Base-by-base conservation (phyloP, 2,797 vertebrate genomes). In the Heteromormyrus szaboi region DNA sequence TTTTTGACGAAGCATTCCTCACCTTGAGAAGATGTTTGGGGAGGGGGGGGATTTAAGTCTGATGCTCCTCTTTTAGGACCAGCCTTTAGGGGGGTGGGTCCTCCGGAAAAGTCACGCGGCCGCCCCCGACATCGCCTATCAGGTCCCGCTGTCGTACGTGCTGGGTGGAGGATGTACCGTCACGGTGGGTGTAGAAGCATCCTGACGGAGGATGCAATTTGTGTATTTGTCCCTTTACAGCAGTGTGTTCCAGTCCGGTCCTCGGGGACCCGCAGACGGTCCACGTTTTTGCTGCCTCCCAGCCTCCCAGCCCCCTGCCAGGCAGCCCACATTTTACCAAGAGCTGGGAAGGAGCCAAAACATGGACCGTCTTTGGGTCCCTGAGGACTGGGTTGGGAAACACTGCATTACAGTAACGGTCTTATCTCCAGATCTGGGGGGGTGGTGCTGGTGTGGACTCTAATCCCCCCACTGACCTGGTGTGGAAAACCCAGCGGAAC, bases 391-490 rank as follows among this genome's bases (percentile, higher is more conserved):
- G 65, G 12, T 72, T 72, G 29, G 29, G 59, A 29, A 72, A 72
- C 65, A 17, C 25, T 33, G 29, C 29, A 14, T n/a, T 59, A n/a
- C 14, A 22, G 48, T 72, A n/a, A 41, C 25, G 14, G 14, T 48
- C 8, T 84, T 50, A 9, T 51, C 81, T 84, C 90, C 92, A 98
- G 97, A 95, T 98, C 90, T 98, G 97, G 97, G 95, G 96, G 9
- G 94, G 95, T 68, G 94, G 92, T 9, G 92, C 95, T 44, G 94
- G 93, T 86, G 88, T 90, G 2, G 94, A 94, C 7, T 94, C 94
- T 11, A 93, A 92, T 12, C 90, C 94, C 9, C 91, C 93, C 0
- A 92, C 89, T 29, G 96, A 97, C 90, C 92, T 97, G 88, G 85
- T 97, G 2, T 95, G 97, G 91, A 95, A 94, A 92, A 92, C 92